These are phyloP conservation scores for Rousettus leschenaultii DNA, from an alignment of 2,113 vertebrate species.

Conservation along the genomic window DNA sequence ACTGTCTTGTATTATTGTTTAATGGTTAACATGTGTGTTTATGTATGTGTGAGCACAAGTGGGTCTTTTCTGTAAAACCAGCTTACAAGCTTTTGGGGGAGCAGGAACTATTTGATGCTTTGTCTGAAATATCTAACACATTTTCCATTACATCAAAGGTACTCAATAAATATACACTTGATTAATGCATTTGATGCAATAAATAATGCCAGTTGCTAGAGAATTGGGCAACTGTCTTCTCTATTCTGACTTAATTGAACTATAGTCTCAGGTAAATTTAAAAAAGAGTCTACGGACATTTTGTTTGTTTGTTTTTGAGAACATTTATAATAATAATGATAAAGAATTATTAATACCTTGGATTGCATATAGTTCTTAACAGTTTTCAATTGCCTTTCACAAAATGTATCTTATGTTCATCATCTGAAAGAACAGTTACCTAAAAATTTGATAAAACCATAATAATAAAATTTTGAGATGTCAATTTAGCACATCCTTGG, in stretches of 20 bases:
- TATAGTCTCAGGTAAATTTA: background rate
- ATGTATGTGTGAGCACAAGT: background rate
- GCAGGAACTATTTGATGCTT: background rate
- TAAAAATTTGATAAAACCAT: background rate
- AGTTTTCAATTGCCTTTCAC: background rate
- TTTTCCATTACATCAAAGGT: background rate
- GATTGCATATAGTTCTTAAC: background rate
- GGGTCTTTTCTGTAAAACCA: background rate
- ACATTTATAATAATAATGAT: background rate
- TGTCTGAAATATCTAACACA: background rate
- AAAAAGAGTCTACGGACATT: background rate
- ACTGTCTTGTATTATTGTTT: background rate
- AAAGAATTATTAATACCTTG: background rate
- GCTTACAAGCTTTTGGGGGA: background rate
- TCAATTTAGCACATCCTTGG: background rate
- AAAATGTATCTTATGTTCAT: background rate
- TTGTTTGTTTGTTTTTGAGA: background rate
- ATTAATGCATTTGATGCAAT: background rate
- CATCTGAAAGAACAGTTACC: background rate
- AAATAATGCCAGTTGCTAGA: background rate
- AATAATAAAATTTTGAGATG: background rate
- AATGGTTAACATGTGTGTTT: background rate
- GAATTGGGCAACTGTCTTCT: background rate
- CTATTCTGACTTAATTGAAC: background rate
- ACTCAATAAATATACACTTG: background rate